Evolutionary conservation across 2,113 vertebrate species (phyloP), one percentile per base, ranked within the genome.

Genomic region (Bos indicus): DNA sequence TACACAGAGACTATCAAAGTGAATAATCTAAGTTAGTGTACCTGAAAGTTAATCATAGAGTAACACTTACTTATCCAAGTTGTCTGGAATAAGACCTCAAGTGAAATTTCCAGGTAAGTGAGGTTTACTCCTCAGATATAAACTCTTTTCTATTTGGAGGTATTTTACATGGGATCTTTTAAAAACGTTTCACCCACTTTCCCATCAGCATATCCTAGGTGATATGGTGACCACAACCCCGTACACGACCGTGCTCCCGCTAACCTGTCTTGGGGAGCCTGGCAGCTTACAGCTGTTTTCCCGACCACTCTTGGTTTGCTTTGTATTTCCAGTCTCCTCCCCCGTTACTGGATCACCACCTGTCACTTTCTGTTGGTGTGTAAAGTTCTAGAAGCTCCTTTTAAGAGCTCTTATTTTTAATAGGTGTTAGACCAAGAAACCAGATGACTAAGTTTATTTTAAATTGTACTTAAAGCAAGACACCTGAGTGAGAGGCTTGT

Each of bases 241-340:
- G 9, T 3, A 6, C 0, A 0, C 1, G 74, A 9, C 6, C 3
- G 3, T 16, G 23, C 7, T 64, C 21, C 17, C 21, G 13, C 71
- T 25, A 23, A 13, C 71, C 36, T 25, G 21, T 74, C 71, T 6
- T 13, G 36, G 67, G 71, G 71, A 23, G 6, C 71, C n/a, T 6
- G 36, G 71, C 10, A 25, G 71, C 36, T 74, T 3, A 23, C 5
- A 25, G 71, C 71, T 12, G 71, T 23, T 2, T 12, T 6, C 36
- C 71, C n/a, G 25, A 25, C 15, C 3, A 19, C 33, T 36, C 7
- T 6, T 28, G 16, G 7, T 4, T 19, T 33, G 2, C 2, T 30
- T 57, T 74, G 0, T 74, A 36, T n/a, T 28, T 52, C 59, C 60
- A 33, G 64, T 51, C 77, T 23, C 77, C n/a, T 21, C 19, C 43